Evolutionary conservation across 2,888 invertebrate genomes (phyloP), one percentile per base, ranked within the genome.

Genomic region (Cyaniris semiargus): DNA sequence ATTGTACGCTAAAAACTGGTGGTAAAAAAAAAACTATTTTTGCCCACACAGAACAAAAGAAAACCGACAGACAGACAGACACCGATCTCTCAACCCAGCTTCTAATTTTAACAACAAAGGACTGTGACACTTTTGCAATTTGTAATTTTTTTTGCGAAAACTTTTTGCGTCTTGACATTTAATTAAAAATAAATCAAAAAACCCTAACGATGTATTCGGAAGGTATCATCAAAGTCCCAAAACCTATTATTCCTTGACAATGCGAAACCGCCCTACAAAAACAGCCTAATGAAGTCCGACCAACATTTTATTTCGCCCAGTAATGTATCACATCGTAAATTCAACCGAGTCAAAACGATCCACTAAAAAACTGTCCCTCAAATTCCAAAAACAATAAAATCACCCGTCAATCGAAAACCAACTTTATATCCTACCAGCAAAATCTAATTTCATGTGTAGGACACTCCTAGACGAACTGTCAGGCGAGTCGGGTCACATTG

Each of bases 251-350:
- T 87, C 87, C 56, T 78, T 81, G 82, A 89, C 89, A 90, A 89
- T 86, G 85, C 83, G 80, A 83, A 81, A 82, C 84, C 85, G 86
- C 83, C 82, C 82, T 80, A 88, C 86, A 90, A 90, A 90, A 90
- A 89, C 89, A 83, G 78, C 83, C 91, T 92, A 92, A 93, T 93
- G 91, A 92, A 93, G 92, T 91, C 84, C 84, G 84, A 83, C 85
- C 86, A 82, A 82, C 86, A 85, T 89, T 92, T 93, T 92, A 93
- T 92, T 90, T 89, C 87, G 85, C 85, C 86, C 82, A 87, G 87
- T 86, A 88, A 88, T 86, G 89, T 89, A 92, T 93, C 92, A 91
- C 92, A 88, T 92, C 92, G 91, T 93, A 93, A 93, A 93, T 93
- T 86, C 87, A 88, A 89, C 88, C 88, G 92, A 92, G 93, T 93